Conservation (phyloP, 35 echinoderm and acorn worm genomes). For the Apostichopus californicus region DNA sequence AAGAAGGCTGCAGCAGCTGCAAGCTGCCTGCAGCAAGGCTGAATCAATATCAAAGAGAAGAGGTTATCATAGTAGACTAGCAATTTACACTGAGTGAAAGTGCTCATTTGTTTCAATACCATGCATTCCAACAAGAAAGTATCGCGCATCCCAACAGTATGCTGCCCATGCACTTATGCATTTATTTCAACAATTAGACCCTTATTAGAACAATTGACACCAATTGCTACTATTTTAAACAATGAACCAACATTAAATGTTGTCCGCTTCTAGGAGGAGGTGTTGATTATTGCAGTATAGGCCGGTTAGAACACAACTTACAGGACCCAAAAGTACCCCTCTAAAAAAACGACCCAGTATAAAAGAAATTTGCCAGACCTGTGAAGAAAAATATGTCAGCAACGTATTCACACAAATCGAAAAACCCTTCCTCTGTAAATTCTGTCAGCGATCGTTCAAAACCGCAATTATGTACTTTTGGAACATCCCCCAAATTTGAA, state of each 20-base stretch:
- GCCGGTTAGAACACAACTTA: background rate
- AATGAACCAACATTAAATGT: background rate
- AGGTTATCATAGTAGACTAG: too few species aligned
- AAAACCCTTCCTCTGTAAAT: slow-evolving; percentile 19
- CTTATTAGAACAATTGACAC: too few species aligned
- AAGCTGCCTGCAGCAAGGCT: too few species aligned
- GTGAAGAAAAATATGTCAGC: background rate
- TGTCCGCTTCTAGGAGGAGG: background rate
- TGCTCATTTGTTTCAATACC: too few species aligned
- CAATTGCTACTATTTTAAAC: too few species aligned
- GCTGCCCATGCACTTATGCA: too few species aligned
- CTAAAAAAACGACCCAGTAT: background rate
- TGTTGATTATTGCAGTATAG: background rate
- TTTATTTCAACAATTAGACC: too few species aligned
- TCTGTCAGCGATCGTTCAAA: slow-evolving; percentile 12
- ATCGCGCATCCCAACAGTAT: too few species aligned
- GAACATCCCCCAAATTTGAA: background rate
- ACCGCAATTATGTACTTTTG: background rate
- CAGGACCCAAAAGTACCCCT: background rate
- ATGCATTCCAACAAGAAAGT: too few species aligned
- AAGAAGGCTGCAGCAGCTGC: too few species aligned
- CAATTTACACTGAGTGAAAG: too few species aligned
- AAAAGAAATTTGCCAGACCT: background rate
- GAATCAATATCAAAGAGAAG: too few species aligned
- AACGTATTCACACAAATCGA: background rate